Evolutionary conservation across 2,113 vertebrate genomes (phyloP).

Genomic region (human (Homo sapiens)): GRCh38 chrX:39654501-39655000

Average conservation of each 20-base stretch:
- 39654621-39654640: constrained; percentile 70
- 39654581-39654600: constrained; percentile 66
- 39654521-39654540: constrained; percentile 65
- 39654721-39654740: constrained; percentile 70
- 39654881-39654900: not conserved
- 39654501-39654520: not conserved
- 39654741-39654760: constrained; percentile 55
- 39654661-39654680: constrained; percentile 69
- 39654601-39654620: constrained; percentile 78
- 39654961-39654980: not conserved
- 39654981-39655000: not conserved
- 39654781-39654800: constrained; percentile 51
- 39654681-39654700: constrained; percentile 65
- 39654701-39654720: constrained; percentile 80
- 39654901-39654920: not conserved
- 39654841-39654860: constrained; percentile 10
- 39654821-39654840: constrained; percentile 62
- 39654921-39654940: not conserved
- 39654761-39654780: constrained; percentile 35
- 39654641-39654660: constrained; percentile 81
- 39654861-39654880: not conserved
- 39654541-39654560: constrained; percentile 75
- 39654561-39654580: constrained; percentile 67
- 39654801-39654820: constrained; percentile 26
- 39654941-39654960: not conserved